phyloP scores from a whole-genome alignment of 2,888 invertebrate genomes.

The Harpagoxenus sublaevis region DNA sequence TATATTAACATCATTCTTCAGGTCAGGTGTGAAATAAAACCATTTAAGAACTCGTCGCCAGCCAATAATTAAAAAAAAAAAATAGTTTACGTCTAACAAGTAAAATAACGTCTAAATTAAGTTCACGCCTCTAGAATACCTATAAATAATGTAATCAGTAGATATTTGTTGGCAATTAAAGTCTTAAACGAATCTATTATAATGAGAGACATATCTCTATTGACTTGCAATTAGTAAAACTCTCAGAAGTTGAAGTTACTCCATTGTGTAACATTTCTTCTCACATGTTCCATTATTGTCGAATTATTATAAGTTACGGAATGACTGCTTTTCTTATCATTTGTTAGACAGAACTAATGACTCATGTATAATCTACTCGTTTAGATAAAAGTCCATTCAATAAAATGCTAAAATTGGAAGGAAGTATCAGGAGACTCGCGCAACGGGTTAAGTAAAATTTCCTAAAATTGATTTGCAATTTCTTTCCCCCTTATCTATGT shows the following conservation, averaged over 20 bases:
- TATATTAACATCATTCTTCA: too few species aligned
- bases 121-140: too few species aligned
- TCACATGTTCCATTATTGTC: neutral
- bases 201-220: neutral
- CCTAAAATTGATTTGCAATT: neutral
- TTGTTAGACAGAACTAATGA: neutral
- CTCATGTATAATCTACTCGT: neutral
- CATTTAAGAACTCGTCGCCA: too few species aligned
- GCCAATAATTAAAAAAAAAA: too few species aligned
- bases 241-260: neutral
- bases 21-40: too few species aligned
- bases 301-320: neutral
- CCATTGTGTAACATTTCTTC: neutral
- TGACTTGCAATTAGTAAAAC: neutral
- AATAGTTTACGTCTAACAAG: too few species aligned
- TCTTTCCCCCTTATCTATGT: neutral
- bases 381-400: neutral
- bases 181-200: neutral
- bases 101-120: too few species aligned
- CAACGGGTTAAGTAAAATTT: constrained; percentile 3
- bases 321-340: neutral
- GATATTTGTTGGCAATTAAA: neutral
- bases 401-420: neutral
- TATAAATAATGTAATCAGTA: too few species aligned
- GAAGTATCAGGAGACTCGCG: neutral